Percentiles rank a stretch among this genome's conserved stretches.
phyloP scores from a whole-genome alignment of 2,888 invertebrate species.

The Zygothrica quintamaculata region DNA sequence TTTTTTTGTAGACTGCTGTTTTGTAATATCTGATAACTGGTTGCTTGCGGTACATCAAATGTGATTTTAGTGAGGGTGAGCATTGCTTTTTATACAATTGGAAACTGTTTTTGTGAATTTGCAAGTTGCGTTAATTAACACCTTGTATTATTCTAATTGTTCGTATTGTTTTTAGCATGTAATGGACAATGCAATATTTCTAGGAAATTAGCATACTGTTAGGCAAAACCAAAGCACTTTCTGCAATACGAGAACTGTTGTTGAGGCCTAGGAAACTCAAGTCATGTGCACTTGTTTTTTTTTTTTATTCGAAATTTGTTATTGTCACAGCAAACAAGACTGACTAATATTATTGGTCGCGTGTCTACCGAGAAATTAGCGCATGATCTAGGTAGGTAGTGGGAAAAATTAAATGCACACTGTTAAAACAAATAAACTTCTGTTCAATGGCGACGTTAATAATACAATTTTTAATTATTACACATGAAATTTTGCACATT shows the following conservation, averaged over 20 bases:
- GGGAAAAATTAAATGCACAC: background rate
- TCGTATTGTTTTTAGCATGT: slow-evolving; percentile 57
- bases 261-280: slow-evolving; percentile 24
- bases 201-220: slow-evolving; percentile 53
- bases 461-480: background rate
- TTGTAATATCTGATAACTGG: slow-evolving; percentile 14
- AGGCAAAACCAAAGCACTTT: slow-evolving; percentile 43
- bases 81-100: slow-evolving; percentile 63
- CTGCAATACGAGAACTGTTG: slow-evolving; percentile 22
- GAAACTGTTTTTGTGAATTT: slow-evolving; percentile 26
- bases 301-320: slow-evolving; percentile 15
- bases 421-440: slow-evolving; percentile 27
- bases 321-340: slow-evolving; percentile 33
- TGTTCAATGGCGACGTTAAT: slow-evolving; percentile 3
- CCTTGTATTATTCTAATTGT: slow-evolving; percentile 61
- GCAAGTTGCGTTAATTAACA: slow-evolving; percentile 50
- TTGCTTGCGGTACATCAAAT: slow-evolving; percentile 40
- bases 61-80: slow-evolving; percentile 23
- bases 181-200: slow-evolving; percentile 27
- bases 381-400: slow-evolving; percentile 54
- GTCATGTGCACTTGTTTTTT: slow-evolving; percentile 60
- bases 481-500: background rate
- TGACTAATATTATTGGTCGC: slow-evolving; percentile 63
- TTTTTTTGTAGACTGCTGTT: background rate
- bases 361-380: slow-evolving; percentile 55